A percentile compares a stretch with the other conserved stretches of the same genome.
phyloP scores from a whole-genome alignment of 2,113 vertebrate species.

The Corythornis cristatus region DNA sequence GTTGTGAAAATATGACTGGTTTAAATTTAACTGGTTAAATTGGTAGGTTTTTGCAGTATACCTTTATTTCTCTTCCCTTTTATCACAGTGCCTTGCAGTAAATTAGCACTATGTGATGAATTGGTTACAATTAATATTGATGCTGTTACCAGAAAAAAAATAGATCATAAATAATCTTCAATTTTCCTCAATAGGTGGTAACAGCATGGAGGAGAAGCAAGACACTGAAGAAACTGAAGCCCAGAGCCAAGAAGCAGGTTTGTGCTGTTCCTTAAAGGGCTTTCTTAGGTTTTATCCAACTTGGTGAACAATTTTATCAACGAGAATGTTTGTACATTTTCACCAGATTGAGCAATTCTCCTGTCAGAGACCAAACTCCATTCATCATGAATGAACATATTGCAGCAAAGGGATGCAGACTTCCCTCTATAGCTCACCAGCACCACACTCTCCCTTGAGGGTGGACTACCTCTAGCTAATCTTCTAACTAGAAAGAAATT shows the following conservation, averaged over 20 bases:
- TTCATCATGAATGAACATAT: constrained; percentile 7
- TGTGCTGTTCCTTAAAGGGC: constrained; percentile 51
- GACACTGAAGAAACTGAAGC: constrained; percentile 30
- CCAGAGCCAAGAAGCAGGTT: constrained; percentile 72
- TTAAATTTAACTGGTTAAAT: constrained; percentile 7
- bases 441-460: neutral
- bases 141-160: constrained; percentile 38
- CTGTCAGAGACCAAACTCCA: neutral
- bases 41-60: constrained; percentile 24
- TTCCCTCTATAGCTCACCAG: neutral
- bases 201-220: constrained; percentile 34
- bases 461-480: neutral
- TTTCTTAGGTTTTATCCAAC: constrained; percentile 35
- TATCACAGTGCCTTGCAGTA: neutral
- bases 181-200: constrained; percentile 68
- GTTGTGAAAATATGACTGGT: neutral
- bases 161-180: constrained; percentile 31
- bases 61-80: constrained; percentile 28
- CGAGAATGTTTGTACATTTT: constrained; percentile 23
- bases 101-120: constrained; percentile 31
- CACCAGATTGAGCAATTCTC: constrained; percentile 4
- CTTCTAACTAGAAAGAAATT: neutral
- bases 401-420: neutral
- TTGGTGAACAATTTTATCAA: constrained; percentile 55
- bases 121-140: constrained; percentile 58